Conservation (phyloP, 2,888 invertebrate species). For the Athalia rosae region DNA sequence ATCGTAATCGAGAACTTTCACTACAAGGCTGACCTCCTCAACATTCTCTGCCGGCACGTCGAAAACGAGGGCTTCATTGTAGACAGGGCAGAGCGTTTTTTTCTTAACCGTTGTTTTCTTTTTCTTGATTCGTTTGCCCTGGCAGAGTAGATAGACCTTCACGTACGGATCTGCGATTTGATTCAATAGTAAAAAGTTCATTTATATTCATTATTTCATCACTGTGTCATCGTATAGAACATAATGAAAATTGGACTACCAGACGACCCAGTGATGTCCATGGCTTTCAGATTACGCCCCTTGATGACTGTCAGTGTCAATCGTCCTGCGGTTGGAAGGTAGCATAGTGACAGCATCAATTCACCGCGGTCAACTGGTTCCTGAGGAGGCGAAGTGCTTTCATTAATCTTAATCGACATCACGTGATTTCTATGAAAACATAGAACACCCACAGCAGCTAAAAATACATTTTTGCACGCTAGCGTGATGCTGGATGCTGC, state of each 20-base stretch:
- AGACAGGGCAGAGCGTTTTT: slow-evolving; percentile 90
- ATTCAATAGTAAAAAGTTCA: not conserved
- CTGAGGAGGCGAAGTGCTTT: slow-evolving; percentile 70
- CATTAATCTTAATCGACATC: too few species aligned
- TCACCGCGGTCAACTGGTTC: slow-evolving; percentile 93
- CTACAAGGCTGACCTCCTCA: slow-evolving; percentile 86
- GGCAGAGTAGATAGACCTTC: slow-evolving; percentile 91
- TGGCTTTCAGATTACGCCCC: slow-evolving; percentile 92
- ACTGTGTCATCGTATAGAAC: not conserved
- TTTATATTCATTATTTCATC: not conserved
- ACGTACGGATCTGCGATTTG: slow-evolving; percentile 91
- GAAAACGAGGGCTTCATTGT: slow-evolving; percentile 95
- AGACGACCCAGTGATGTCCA: slow-evolving; percentile 95
- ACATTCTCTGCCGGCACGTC: slow-evolving; percentile 90
- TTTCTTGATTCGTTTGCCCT: slow-evolving; percentile 93
- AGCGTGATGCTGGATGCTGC: too few species aligned
- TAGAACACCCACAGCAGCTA: too few species aligned
- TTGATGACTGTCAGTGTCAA: slow-evolving; percentile 94
- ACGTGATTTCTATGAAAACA: too few species aligned
- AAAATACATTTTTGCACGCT: too few species aligned
- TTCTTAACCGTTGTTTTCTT: slow-evolving; percentile 94
- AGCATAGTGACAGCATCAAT: slow-evolving; percentile 93
- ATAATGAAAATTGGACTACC: slow-evolving; percentile 75
- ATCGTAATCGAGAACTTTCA: slow-evolving; percentile 93
- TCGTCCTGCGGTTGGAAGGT: slow-evolving; percentile 92